phyloP scores from a whole-genome alignment of 2,888 invertebrate species.

The Platycheirus rosarum region DNA sequence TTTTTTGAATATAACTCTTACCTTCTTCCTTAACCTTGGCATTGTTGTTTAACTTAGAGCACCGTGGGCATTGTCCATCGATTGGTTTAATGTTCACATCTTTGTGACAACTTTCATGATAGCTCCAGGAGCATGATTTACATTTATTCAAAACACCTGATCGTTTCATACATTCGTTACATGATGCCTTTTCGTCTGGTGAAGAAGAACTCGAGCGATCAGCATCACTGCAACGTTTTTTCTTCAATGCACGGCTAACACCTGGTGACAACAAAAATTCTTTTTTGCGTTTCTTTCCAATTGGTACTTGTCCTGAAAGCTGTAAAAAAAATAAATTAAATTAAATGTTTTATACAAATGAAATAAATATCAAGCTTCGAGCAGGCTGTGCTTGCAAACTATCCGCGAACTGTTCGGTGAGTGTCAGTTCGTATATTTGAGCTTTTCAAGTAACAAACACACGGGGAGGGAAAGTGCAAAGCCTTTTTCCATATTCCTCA shows the following conservation, averaged over 20 bases:
- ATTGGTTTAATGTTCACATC: slow-evolving; percentile 59
- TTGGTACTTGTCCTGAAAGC: slow-evolving; percentile 29
- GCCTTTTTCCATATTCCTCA: too few relatives aligned
- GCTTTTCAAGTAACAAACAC: too few relatives aligned
- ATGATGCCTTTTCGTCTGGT: slow-evolving; percentile 77
- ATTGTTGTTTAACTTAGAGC: slow-evolving; percentile 52
- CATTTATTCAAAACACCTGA: slow-evolving; percentile 76
- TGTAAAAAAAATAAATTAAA: slow-evolving; percentile 24
- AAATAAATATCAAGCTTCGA: too few relatives aligned
- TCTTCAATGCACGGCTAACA: slow-evolving; percentile 78
- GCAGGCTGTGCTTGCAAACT: too few relatives aligned
- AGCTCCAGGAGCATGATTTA: slow-evolving; percentile 76
- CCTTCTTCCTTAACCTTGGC: slow-evolving; percentile 37
- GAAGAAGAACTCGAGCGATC: slow-evolving; percentile 77
- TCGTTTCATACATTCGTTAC: slow-evolving; percentile 79
- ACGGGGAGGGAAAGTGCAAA: too few relatives aligned
- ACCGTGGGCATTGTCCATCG: slow-evolving; percentile 59
- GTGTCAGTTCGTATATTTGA: too few relatives aligned
- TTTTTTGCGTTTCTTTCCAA: slow-evolving; percentile 78
- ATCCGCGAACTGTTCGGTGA: too few relatives aligned
- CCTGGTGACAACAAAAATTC: slow-evolving; percentile 80
- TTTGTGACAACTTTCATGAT: slow-evolving; percentile 77
- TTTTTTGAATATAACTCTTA: slow-evolving; percentile 1
- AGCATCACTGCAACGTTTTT: slow-evolving; percentile 75
- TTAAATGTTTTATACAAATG: too few relatives aligned